These are phyloP conservation scores for Ptyas mucosa DNA, from an alignment of 2,113 vertebrate species.

Conservation along the genomic window DNA sequence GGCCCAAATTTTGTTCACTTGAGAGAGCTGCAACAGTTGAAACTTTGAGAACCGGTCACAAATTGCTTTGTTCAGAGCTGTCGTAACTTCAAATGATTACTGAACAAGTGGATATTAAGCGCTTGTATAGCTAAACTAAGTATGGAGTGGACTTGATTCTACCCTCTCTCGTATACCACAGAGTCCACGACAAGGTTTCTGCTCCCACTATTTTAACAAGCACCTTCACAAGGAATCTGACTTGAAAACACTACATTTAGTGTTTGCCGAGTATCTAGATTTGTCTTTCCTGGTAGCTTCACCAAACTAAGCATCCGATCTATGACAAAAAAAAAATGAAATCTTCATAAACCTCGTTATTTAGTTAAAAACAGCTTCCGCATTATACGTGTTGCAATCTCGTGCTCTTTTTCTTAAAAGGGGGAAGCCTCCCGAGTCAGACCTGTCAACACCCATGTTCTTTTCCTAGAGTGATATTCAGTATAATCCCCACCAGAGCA, in stretches of 20 bases:
- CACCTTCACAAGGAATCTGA: background rate
- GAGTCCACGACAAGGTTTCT: background rate
- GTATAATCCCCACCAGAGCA: background rate
- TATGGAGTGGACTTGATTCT: background rate
- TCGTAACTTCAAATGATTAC: background rate
- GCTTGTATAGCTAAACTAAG: background rate
- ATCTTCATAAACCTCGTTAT: background rate
- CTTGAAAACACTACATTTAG: constrained; percentile 33
- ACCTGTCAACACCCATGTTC: too few relatives aligned
- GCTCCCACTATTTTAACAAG: background rate
- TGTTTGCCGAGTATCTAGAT: constrained; percentile 22
- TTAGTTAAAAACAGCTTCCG: constrained; percentile 14
- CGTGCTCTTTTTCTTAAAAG: background rate
- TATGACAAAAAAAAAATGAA: background rate
- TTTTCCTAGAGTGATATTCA: background rate
- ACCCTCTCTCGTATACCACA: background rate
- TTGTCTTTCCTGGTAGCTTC: constrained; percentile 24
- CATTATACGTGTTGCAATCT: constrained; percentile 12
- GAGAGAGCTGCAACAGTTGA: background rate
- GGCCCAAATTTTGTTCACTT: background rate
- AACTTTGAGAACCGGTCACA: background rate
- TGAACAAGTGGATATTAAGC: background rate
- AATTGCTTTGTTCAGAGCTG: background rate
- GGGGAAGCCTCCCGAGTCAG: background rate
- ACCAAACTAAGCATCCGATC: constrained; percentile 27